Evolutionary conservation across 2,113 vertebrate species (phyloP).

Genomic region (Apodemus sylvaticus): DNA sequence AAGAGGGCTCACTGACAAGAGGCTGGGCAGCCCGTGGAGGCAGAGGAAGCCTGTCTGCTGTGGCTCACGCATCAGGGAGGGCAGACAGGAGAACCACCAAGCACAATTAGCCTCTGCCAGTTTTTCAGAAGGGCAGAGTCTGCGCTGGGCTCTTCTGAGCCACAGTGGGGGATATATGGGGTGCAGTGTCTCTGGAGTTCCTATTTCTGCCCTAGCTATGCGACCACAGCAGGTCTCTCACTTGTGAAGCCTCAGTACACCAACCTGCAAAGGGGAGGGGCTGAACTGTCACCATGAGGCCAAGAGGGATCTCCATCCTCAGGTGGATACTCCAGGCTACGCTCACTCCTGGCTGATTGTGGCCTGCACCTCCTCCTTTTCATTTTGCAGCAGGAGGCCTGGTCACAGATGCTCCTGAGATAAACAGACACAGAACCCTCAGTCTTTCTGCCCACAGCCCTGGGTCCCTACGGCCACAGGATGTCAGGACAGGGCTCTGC

Average conservation of each 20-base stretch:
- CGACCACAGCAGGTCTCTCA: fast-evolving
- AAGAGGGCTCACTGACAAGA: slow-evolving; percentile 68
- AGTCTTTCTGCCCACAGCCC: neutral
- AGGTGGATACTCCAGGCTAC: neutral
- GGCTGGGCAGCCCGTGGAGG: neutral
- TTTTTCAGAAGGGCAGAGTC: neutral
- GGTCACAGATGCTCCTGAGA: neutral
- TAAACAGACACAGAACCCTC: too few relatives aligned
- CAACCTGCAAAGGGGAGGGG: neutral
- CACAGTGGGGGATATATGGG: fast-evolving
- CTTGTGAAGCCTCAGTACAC: fast-evolving
- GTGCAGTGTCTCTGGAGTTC: fast-evolving
- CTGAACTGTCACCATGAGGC: neutral
- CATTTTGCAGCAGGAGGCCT: neutral
- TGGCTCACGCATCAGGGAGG: neutral
- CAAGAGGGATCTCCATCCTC: neutral
- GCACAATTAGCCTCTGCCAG: slow-evolving; percentile 54
- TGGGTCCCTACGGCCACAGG: neutral
- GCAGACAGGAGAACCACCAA: slow-evolving; percentile 62
- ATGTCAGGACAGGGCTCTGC: fast-evolving
- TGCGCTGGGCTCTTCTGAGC: neutral
- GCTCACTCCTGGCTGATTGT: neutral
- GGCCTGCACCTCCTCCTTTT: neutral
- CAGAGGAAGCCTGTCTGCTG: slow-evolving; percentile 44
- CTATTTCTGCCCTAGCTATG: neutral